Conservation (phyloP, 2,113 vertebrate genomes). For the Tachysurus vachellii region DNA sequence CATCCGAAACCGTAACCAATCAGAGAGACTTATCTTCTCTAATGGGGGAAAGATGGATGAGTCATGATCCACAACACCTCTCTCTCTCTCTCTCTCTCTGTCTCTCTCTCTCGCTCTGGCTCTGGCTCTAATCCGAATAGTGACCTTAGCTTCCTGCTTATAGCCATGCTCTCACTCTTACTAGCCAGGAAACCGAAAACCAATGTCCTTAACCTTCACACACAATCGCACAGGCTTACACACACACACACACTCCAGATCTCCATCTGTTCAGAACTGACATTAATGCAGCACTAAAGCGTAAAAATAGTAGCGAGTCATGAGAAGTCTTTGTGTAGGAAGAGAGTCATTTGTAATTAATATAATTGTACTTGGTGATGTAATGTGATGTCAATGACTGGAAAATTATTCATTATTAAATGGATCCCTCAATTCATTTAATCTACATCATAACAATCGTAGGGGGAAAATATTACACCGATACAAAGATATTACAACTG, state of each 20-base stretch:
- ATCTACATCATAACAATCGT: not conserved
- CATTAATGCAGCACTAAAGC: not conserved
- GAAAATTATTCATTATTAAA: not conserved
- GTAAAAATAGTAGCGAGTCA: not conserved
- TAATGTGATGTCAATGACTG: not conserved
- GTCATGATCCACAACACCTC: not conserved
- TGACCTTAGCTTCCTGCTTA: constrained; percentile 57
- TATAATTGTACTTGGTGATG: not conserved
- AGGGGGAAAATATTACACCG: not conserved
- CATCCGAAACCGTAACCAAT: constrained; percentile 20
- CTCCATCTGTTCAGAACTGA: not conserved
- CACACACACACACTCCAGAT: not conserved
- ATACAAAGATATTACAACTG: not conserved
- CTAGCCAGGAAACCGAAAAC: constrained; percentile 34
- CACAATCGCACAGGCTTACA: not conserved
- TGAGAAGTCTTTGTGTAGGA: not conserved
- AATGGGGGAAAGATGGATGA: not conserved
- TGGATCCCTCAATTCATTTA: not conserved
- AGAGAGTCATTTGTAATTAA: not conserved
- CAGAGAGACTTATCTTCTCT: not conserved
- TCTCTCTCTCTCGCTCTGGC: not conserved
- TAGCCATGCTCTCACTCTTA: constrained; percentile 39
- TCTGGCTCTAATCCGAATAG: constrained; percentile 31
- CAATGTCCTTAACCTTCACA: constrained; percentile 39
- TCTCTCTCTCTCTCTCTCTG: constrained; percentile 8